Evolutionary conservation across 2,113 vertebrate species (phyloP), one percentile per base, ranked within the genome.

Genomic region (Forbesichthys agassizii): DNA sequence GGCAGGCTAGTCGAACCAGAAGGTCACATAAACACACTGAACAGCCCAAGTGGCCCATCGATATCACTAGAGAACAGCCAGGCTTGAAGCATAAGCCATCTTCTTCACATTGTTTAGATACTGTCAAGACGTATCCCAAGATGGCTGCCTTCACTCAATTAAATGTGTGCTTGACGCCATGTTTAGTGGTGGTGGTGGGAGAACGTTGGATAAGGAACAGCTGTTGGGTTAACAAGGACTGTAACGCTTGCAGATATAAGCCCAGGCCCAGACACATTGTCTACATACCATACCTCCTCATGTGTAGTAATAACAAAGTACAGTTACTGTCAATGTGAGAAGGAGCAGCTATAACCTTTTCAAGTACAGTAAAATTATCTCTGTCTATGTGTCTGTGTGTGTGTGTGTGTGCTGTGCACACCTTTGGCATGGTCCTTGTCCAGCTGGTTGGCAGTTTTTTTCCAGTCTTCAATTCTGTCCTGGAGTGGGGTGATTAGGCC

Each of bases 401-500:
- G 53, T n/a, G 53, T 14, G 33, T 42, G 33, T 36, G 58, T 12
- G 52, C 20, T 55, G 53, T 55, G 0, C 1, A 64, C 78, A 98
- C 97, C 97, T 96, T 98, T 97, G 0, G 97, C 96, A 0, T 99
- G 98, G 80, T 99, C 98, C 84, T 99, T 99, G 88, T 99, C 97
- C 77, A 99, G 90, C 84, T 98, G 96, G 84, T 95, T 98, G 80
- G 95, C 95, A 0, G 95, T 95, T 88, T 97, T 99, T 89, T 99
- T 99, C 98, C 98, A 99, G 89, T 99, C 97, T 83, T 99, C 97
- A 10, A 98, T 96, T 85, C 96, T 94, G 86, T 99, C 98, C 90
- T 99, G 97, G 75, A 99, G 91, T 7, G 98, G 98, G 73, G 91
- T 97, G 82, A 99, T 96, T 80, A 99, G 94, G 82, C 97, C 97